phyloP scores from a whole-genome alignment of 2,113 vertebrate genomes.

The Neotoma lepida region DNA sequence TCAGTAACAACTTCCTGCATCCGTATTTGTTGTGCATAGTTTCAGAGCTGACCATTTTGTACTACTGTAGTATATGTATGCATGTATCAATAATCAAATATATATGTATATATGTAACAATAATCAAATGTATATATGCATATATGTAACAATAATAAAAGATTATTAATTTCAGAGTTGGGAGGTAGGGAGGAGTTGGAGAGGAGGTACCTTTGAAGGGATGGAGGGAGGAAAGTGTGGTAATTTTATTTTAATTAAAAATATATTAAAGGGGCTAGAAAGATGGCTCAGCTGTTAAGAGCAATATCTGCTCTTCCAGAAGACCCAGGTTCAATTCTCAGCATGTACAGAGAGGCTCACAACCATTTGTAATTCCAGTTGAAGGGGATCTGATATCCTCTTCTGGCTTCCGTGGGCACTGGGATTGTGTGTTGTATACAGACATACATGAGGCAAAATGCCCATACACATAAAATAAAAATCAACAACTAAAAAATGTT shows the following conservation, averaged over 20 bases:
- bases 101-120: neutral
- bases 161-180: neutral
- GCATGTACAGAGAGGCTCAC: neutral
- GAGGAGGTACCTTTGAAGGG: neutral
- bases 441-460: neutral
- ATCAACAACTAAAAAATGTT: neutral
- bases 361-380: neutral
- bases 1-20: neutral
- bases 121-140: neutral
- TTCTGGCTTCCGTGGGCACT: neutral
- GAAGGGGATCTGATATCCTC: neutral
- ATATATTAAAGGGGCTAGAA: neutral
- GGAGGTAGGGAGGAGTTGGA: too few species aligned
- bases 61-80: neutral
- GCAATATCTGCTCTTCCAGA: neutral
- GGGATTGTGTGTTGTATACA: neutral
- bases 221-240: neutral
- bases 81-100: neutral
- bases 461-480: neutral
- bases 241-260: neutral
- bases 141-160: neutral
- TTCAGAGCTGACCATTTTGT: neutral
- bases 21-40: neutral
- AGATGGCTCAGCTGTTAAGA: neutral
- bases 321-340: neutral